Conservation (phyloP, 1,140 invertebrate species). For the Scaptomyza hsui region DNA sequence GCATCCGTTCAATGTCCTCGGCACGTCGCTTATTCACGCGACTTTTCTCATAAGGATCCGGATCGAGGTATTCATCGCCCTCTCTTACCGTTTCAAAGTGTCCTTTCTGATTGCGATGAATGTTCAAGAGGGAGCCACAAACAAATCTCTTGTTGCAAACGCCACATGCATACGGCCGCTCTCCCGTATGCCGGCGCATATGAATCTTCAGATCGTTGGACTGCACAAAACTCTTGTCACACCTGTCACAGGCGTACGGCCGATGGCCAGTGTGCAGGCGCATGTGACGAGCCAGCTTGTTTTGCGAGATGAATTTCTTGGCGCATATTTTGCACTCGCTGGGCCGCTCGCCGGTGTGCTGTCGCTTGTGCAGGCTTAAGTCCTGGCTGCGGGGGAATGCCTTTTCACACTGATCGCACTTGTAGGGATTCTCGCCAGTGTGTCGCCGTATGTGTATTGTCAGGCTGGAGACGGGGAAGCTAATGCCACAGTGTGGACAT, state of each 20-base stretch:
- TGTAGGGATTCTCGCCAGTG: conserved; percentile 83
- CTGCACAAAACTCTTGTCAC: conserved; percentile 86
- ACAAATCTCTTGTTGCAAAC: conserved; percentile 69
- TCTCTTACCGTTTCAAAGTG: conserved; percentile 30
- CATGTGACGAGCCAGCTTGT: conserved; percentile 87
- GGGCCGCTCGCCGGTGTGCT: conserved; percentile 86
- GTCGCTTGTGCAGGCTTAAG: conserved; percentile 84
- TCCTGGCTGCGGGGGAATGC: conserved; percentile 74
- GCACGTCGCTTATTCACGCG: conserved; percentile 52
- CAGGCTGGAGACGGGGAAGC: conserved; percentile 85
- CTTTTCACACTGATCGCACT: conserved; percentile 69
- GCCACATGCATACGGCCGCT: conserved; percentile 85
- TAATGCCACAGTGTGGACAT: conserved; percentile 85
- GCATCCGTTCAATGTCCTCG: conserved; percentile 60
- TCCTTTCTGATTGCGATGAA: conserved; percentile 59
- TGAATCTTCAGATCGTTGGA: conserved; percentile 86
- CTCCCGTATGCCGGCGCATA: conserved; percentile 85
- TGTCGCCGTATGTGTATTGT: conserved; percentile 86
- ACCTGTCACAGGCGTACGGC: conserved; percentile 86
- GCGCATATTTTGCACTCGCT: conserved; percentile 85
- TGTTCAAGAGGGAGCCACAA: conserved; percentile 64
- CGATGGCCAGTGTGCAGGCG: conserved; percentile 86
- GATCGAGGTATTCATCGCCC: not conserved
- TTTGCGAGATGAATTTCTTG: conserved; percentile 84
- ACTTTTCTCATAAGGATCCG: conserved; percentile 57